Conservation (phyloP, 2,797 vertebrate species). For the Muraenolepis orangiensis region DNA sequence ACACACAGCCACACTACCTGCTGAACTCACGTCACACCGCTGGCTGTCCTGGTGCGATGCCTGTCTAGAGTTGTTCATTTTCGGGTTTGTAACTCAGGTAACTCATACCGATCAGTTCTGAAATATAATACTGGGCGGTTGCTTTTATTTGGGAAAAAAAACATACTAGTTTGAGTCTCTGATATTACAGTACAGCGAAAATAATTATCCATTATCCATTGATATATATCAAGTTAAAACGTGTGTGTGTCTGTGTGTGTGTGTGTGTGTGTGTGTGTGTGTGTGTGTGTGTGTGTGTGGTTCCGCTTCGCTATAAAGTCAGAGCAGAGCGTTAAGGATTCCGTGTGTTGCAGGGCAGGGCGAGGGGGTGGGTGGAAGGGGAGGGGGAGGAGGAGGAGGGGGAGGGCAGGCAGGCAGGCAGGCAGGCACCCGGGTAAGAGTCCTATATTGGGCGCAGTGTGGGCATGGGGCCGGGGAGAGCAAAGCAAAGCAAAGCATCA, state of each 20-base stretch:
- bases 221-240: too few species aligned
- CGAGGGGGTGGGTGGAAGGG: too few species aligned
- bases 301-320: neutral
- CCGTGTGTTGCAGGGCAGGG: neutral
- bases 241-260: neutral
- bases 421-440: too few species aligned
- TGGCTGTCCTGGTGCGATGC: too few species aligned
- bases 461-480: too few species aligned
- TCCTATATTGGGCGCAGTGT: neutral
- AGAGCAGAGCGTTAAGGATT: neutral
- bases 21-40: neutral
- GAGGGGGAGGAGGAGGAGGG: neutral
- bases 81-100: too few species aligned
- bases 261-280: neutral
- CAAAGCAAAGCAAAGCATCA: neutral
- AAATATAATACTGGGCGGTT: neutral
- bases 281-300: conserved; percentile 8
- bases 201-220: too few species aligned
- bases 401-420: too few species aligned
- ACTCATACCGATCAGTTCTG: too few species aligned
- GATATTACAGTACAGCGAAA: too few species aligned
- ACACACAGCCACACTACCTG: neutral
- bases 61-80: too few species aligned
- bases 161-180: too few species aligned
- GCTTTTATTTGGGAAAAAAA: neutral